Evolutionary conservation across 2,797 vertebrate species (phyloP).

Genomic region (Cossypha niveicapilla): DNA sequence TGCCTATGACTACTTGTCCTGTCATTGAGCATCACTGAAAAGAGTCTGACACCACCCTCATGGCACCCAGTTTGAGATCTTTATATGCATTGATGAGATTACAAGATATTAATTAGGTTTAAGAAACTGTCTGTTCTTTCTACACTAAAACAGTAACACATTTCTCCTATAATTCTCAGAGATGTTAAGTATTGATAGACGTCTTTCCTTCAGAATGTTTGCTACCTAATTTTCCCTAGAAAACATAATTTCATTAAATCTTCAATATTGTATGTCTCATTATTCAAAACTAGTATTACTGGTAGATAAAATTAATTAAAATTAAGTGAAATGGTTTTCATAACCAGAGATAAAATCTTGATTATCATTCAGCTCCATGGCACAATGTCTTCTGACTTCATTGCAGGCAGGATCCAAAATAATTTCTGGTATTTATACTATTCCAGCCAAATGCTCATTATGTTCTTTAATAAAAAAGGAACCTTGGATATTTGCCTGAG

Average conservation of each 20-base stretch:
- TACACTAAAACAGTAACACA: not conserved
- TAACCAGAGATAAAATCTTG: not conserved
- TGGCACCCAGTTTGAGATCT: not conserved
- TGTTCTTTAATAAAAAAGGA: not conserved
- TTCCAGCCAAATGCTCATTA: not conserved
- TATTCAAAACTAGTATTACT: not conserved
- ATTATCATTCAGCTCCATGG: not conserved
- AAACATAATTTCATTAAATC: not conserved
- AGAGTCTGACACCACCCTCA: not conserved
- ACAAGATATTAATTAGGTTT: not conserved
- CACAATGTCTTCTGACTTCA: not conserved
- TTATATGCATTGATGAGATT: not conserved
- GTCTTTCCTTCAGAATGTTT: not conserved
- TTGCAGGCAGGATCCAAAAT: not conserved
- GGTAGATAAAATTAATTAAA: not conserved
- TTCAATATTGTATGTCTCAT: not conserved
- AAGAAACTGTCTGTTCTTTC: not conserved
- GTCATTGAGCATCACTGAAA: not conserved
- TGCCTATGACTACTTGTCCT: not conserved
- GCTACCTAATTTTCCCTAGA: not conserved
- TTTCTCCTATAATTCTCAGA: not conserved
- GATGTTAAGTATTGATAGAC: not conserved
- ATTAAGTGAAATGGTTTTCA: not conserved
- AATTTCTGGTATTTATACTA: not conserved
- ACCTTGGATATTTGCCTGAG: not conserved